A percentile compares a stretch with the other conserved stretches of the same genome.
Evolutionary conservation across 2,797 vertebrate genomes (phyloP).

Genomic region (Propithecus deckenii): DNA sequence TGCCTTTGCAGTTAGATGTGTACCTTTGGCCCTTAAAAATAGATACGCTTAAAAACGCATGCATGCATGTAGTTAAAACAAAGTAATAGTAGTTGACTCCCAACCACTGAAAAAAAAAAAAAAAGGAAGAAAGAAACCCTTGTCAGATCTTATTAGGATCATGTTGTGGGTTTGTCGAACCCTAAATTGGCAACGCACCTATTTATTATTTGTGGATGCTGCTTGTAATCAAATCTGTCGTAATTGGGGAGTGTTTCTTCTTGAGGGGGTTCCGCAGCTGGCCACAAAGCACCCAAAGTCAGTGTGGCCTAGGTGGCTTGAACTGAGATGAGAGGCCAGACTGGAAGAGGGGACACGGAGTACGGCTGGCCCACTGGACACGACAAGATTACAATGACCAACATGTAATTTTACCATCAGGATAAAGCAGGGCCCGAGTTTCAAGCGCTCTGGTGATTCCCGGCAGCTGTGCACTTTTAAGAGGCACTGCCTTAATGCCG

Average conservation of each 20-base stretch:
- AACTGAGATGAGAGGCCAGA: neutral
- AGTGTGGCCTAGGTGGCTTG: conserved; percentile 1
- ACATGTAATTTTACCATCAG: conserved; percentile 85
- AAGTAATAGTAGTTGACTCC: conserved; percentile 70
- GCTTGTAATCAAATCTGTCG: conserved; percentile 71
- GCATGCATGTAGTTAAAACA: conserved; percentile 29
- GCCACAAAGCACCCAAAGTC: conserved; percentile 30
- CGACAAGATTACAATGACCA: conserved; percentile 83
- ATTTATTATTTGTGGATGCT: conserved; percentile 77
- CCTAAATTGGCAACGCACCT: conserved; percentile 57
- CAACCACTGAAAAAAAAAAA: conserved; percentile 50
- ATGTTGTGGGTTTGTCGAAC: conserved; percentile 65
- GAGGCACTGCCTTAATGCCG: conserved; percentile 74
- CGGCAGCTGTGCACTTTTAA: conserved; percentile 82
- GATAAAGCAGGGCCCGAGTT: conserved; percentile 81
- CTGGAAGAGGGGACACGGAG: neutral
- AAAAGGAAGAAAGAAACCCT: neutral
- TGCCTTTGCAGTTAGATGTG: neutral
- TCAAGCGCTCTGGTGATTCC: conserved; percentile 78
- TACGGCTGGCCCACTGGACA: conserved; percentile 68
- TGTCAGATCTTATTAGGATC: conserved; percentile 82
- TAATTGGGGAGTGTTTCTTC: conserved; percentile 61
- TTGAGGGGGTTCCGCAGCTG: conserved; percentile 6
- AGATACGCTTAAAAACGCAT: conserved; percentile 56
- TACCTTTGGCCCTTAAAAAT: conserved; percentile 53